Base-by-base conservation (phyloP, 2,797 vertebrate genomes). In the Danionella dracula region DNA sequence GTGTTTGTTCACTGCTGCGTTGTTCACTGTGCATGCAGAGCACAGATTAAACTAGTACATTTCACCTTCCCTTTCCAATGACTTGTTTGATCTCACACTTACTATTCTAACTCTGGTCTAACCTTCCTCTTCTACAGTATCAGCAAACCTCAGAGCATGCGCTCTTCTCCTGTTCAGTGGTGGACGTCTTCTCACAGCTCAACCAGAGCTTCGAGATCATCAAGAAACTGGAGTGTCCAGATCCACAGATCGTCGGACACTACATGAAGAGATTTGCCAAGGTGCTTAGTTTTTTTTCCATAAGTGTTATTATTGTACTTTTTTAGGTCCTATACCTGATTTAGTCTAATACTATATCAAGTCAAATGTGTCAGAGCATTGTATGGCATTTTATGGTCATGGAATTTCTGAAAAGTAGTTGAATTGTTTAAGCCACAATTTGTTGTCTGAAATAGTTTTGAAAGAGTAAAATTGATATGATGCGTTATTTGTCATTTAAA, bases 131-230 rank as follows among this genome's bases (percentile, higher is more conserved):
- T 13, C 59, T 16, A 49, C 86, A 99, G 97, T 99, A 97, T 87
- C 96, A 98, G 84, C 94, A 97, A 78, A 99, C 96, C 0, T 99
- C 97, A 0, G 97, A 99, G 72, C 97, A 99, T 0, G 96, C 95
- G 0, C 91, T 99, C 2, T 99, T 99, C 86, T 99, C 96, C 67
- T 99, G 97, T 77, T 99, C 97, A 0, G 97, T 99, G 78, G 96
- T 99, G 79, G 97, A 99, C 0, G 97, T 99, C 66, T 99, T 99
- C 81, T 98, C 97, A 21, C 96, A 99, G 79, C 94, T 99, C 76
- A 99, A 99, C 84, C 97, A 99, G 89, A 99, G 97, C 83, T 99
- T 99, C 1, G 96, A 99, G 83, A 99, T 99, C 81, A 96, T 99
- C 83, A 93, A 96, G 81, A 99, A 99, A 75, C 82, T 99, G 0